These are phyloP conservation scores for Centropyge bicolor DNA, from an alignment of 2,797 vertebrate genomes.

Conservation along the genomic window DNA sequence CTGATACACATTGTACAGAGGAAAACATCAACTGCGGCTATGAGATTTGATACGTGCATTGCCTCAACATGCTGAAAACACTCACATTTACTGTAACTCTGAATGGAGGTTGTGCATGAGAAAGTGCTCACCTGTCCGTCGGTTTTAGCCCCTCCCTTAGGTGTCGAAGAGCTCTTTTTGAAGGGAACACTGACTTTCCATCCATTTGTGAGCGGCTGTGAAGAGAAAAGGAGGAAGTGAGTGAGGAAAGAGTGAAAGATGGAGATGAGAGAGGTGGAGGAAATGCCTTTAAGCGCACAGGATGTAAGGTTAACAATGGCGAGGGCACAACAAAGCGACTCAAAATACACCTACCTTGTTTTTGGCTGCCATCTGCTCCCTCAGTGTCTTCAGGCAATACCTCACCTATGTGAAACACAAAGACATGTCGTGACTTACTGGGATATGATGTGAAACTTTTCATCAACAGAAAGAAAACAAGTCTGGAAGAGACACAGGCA, in stretches of 20 bases:
- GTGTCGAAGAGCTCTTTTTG: constrained; percentile 63
- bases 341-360: constrained; percentile 76
- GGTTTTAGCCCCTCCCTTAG: constrained; percentile 52
- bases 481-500: constrained; percentile 1
- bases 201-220: constrained; percentile 67
- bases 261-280: constrained; percentile 26
- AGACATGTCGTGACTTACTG: constrained; percentile 2
- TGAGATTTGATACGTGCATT: neutral
- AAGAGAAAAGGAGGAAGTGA: constrained; percentile 58
- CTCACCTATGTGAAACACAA: constrained; percentile 80
- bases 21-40: neutral
- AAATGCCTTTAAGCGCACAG: constrained; percentile 54
- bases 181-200: constrained; percentile 77
- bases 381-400: constrained; percentile 86
- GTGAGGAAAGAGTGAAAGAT: constrained; percentile 18
- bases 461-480: neutral
- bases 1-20: neutral
- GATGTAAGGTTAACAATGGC: constrained; percentile 53
- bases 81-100: no score
- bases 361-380: constrained; percentile 88
- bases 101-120: neutral
- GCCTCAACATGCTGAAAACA: neutral
- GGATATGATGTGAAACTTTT: neutral
- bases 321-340: constrained; percentile 6
- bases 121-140: constrained; percentile 70